Evolutionary conservation across 1,140 invertebrate genomes (phyloP), one percentile per base, ranked within the genome.

Genomic region (Tetragonula clypearis): DNA sequence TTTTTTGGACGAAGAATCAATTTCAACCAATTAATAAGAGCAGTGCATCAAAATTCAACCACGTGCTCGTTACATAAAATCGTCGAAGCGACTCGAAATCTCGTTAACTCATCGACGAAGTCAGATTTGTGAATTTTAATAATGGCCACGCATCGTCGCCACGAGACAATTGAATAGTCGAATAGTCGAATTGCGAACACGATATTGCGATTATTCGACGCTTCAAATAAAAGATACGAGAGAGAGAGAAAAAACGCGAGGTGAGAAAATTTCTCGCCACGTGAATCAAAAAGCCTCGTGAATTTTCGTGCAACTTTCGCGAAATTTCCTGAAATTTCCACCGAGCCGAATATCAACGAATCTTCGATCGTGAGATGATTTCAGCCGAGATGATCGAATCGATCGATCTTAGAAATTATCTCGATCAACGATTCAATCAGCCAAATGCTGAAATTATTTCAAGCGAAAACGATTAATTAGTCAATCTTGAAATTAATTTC

Each of bases 91-190:
- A 35, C 49, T 76, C 62, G 49, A 41, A 78, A 83, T 4, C 12
- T 4, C 60, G 55, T 77, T 69, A 30, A 69, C 21, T 76, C 55
- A 53, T 4, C 41, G 53, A 53, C 17, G 41, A 78, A 75, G 41
- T 56, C n/a, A 78, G 65, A 69, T 83, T 83, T 78, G 69, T 78
- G 62, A 84, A 84, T 30, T 79, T 78, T 35, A 78, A 84, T 83
- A 84, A 84, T 84, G 23, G 53, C 74, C 23, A 53, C 23, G 65
- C 75, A 78, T 83, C 65, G 82, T 53, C 81, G 41, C 49, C 30
- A 9, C 55, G 55, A 55, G 78, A 78, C 82, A 78, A 83, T 83
- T 83, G 30, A 30, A 30, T 30, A 30, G 30, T 30, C 30, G 30
- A 30, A 30, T 30, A 30, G 30, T 30, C 30, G 30, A 30, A 30